Percentiles rank a stretch among this genome's conserved stretches.
These are phyloP conservation scores for Mugil cephalus DNA, from an alignment of 2,113 vertebrate species.

Conservation along the genomic window DNA sequence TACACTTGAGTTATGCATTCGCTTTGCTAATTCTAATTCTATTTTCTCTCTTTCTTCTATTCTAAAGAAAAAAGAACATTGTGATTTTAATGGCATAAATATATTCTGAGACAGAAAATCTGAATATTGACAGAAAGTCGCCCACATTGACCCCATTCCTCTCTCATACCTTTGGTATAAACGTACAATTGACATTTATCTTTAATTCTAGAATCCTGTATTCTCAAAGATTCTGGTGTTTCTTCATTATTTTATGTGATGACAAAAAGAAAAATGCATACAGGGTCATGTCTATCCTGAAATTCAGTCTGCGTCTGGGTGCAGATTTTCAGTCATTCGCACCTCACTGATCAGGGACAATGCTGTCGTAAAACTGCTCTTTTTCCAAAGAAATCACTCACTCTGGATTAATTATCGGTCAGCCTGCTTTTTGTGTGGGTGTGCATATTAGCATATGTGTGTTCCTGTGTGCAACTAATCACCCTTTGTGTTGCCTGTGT, in stretches of 20 bases:
- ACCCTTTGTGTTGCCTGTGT: conserved; percentile 28
- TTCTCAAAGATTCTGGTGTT: neutral
- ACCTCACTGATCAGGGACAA: conserved; percentile 85
- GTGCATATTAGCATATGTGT: conserved; percentile 9
- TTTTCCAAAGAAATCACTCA: conserved; percentile 87
- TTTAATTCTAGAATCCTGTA: neutral
- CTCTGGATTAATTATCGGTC: conserved; percentile 85
- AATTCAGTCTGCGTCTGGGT: conserved; percentile 74
- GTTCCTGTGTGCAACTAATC: conserved; percentile 21
- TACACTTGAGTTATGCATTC: too few relatives aligned
- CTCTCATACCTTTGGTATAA: neutral
- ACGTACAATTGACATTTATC: conserved; percentile 4
- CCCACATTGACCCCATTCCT: too few relatives aligned
- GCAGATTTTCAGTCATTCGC: conserved; percentile 80
- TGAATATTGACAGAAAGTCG: too few relatives aligned
- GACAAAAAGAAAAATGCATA: conserved; percentile 35
- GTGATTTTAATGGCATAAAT: too few relatives aligned
- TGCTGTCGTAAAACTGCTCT: conserved; percentile 83
- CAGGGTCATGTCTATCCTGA: conserved; percentile 58
- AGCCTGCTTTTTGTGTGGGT: conserved; percentile 23
- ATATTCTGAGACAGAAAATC: too few relatives aligned
- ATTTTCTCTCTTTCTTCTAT: too few relatives aligned
- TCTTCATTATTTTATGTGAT: conserved; percentile 37
- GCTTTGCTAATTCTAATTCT: too few relatives aligned
- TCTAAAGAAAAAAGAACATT: too few relatives aligned